Evolutionary conservation across 1,140 invertebrate genomes (phyloP), one percentile per base, ranked within the genome.

Genomic region (Bombus breviceps): DNA sequence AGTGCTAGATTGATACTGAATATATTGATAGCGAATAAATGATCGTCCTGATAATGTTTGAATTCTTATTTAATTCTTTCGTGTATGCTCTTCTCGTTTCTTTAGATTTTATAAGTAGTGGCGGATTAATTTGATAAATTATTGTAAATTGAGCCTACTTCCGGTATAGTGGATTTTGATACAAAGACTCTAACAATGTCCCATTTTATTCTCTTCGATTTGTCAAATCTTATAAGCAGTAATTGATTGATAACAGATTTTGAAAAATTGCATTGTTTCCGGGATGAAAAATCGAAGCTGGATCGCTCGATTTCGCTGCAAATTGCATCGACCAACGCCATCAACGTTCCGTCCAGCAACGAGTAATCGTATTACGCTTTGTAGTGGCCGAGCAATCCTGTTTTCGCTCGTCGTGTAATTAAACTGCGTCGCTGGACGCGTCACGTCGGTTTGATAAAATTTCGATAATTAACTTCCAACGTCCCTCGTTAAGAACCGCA

Each of bases 331-430:
- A 47, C 15, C 32, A 41, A 15, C 12, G 71, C 9, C 57, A 82
- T 37, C 71, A 66, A 41, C 43, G 62, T 41, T 8, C n/a, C 28
- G 0, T 10, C 15, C 8, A 66, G 15, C n/a, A 39, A 18, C 12
- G 8, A n/a, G 22, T 77, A 66, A 83, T 83, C 74, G 18, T 22
- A 32, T 83, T 77, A 77, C 41, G 43, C 73, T 83, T 68, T 78
- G 32, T 15, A 32, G 68, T 28, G 32, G 22, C 1, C 34, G 25
- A 72, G 12, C 41, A 43, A 13, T 22, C 28, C 37, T 64, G n/a
- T 71, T 84, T 43, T 43, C 37, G 64, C 8, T 59, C 22, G 43
- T 43, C 43, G 15, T 12, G 25, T 34, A 10, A 77, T 39, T n/a
- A 32, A 78, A 71, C 34, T 3, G 2, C n/a, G 25, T 41, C 8